These are phyloP conservation scores for Zootermopsis nevadensis DNA, from an alignment of 2,888 invertebrate species.

Conservation along the genomic window DNA sequence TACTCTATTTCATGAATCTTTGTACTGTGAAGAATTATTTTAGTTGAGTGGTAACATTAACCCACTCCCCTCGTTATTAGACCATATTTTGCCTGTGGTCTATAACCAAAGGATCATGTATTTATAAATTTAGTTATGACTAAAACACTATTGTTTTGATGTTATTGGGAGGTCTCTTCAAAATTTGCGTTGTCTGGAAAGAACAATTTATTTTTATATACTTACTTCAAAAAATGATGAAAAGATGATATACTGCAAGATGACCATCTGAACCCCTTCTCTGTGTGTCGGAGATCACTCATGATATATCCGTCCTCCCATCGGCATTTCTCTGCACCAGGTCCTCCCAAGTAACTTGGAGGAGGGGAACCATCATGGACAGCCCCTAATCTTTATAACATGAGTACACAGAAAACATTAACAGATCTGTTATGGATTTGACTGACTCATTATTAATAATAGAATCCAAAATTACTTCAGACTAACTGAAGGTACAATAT, in stretches of 20 bases:
- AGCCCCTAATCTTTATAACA: slow-evolving; percentile 80
- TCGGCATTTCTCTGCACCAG: slow-evolving; percentile 92
- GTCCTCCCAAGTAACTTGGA: slow-evolving; percentile 92
- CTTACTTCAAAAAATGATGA: slow-evolving; percentile 94
- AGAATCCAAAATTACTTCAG: too few relatives aligned
- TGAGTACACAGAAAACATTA: neutral
- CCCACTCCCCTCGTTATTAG: too few relatives aligned
- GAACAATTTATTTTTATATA: slow-evolving; percentile 50
- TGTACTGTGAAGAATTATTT: too few relatives aligned
- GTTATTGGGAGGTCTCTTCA: too few relatives aligned
- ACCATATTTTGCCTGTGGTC: too few relatives aligned
- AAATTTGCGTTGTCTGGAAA: too few relatives aligned
- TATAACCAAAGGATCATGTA: too few relatives aligned
- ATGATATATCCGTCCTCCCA: slow-evolving; percentile 98
- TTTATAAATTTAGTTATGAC: too few relatives aligned
- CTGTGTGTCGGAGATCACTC: slow-evolving; percentile 93
- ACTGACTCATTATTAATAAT: neutral
- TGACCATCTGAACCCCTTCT: slow-evolving; percentile 95
- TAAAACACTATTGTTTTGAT: too few relatives aligned
- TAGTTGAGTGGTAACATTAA: too few relatives aligned
- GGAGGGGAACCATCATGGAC: slow-evolving; percentile 97
- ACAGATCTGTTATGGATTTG: neutral
- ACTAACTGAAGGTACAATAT: too few relatives aligned
- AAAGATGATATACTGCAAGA: slow-evolving; percentile 93
- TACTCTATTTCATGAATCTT: too few relatives aligned